Evolutionary conservation across 2,888 invertebrate genomes (phyloP).

Genomic region (Drosophila tanythrix): DNA sequence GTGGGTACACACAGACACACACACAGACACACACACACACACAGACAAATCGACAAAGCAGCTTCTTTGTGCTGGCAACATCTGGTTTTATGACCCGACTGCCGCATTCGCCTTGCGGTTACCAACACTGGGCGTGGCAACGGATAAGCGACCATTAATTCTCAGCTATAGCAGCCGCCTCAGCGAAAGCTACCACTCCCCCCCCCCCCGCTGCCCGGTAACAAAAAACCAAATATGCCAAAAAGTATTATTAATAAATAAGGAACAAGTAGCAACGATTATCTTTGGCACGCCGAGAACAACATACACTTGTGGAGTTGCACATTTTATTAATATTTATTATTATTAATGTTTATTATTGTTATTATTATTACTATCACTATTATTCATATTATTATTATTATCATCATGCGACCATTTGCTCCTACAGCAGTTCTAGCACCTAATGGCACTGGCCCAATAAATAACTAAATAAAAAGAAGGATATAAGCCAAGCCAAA

Average conservation of each 20-base stretch:
- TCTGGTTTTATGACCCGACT: conserved; percentile 45
- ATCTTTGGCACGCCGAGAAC: not conserved
- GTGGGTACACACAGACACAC: conserved; percentile 38
- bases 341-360: not conserved
- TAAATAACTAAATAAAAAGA: no score
- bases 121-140: conserved; percentile 35
- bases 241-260: conserved; percentile 1
- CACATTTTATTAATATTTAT: not conserved
- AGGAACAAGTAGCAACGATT: not conserved
- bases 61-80: conserved; percentile 43
- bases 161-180: not conserved
- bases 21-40: not conserved
- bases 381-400: not conserved
- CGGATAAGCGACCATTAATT: conserved; percentile 19
- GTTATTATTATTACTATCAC: not conserved
- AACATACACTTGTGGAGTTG: not conserved
- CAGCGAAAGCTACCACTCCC: not conserved
- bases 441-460: no score
- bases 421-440: not conserved
- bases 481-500: not conserved
- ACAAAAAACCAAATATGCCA: not conserved
- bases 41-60: conserved; percentile 2
- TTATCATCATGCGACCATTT: not conserved
- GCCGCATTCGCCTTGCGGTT: conserved; percentile 35
- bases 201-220: not conserved